Percentiles rank a stretch among this genome's conserved stretches.
Evolutionary conservation across 1,140 invertebrate species (phyloP).

Genomic region (Periplaneta americana): DNA sequence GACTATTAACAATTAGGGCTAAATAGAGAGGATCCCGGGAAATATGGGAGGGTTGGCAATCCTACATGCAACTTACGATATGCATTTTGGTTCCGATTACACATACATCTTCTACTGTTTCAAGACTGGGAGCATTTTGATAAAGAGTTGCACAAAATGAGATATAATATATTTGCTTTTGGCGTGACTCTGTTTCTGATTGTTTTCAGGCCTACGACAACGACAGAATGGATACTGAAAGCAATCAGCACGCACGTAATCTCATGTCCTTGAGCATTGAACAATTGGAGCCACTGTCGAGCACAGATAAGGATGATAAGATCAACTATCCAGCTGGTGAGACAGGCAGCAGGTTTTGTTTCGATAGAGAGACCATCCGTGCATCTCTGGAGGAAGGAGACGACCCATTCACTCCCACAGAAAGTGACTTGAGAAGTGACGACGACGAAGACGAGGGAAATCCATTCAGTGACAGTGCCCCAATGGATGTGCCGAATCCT

Average conservation of each 20-base stretch:
- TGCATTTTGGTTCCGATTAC: too few species aligned
- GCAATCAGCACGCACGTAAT: not conserved
- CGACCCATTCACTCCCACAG: too few species aligned
- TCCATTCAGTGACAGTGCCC: not conserved
- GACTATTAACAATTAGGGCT: too few species aligned
- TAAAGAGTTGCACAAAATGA: too few species aligned
- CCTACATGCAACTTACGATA: too few species aligned
- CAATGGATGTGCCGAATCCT: not conserved
- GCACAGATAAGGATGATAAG: not conserved
- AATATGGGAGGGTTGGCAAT: too few species aligned
- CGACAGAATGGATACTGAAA: not conserved
- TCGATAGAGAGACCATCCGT: not conserved
- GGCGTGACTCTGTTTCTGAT: not conserved
- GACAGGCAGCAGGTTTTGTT: not conserved
- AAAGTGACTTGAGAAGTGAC: too few species aligned
- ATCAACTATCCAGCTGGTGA: not conserved
- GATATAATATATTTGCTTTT: too few species aligned
- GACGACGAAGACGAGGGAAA: not conserved
- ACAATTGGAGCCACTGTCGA: not conserved
- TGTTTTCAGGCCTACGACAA: not conserved
- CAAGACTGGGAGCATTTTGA: too few species aligned
- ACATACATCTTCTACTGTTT: too few species aligned
- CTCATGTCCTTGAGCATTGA: not conserved
- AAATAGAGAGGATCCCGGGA: too few species aligned
- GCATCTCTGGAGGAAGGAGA: not conserved